phyloP scores from a whole-genome alignment of 2,797 vertebrate species.

The Zalophus californianus region DNA sequence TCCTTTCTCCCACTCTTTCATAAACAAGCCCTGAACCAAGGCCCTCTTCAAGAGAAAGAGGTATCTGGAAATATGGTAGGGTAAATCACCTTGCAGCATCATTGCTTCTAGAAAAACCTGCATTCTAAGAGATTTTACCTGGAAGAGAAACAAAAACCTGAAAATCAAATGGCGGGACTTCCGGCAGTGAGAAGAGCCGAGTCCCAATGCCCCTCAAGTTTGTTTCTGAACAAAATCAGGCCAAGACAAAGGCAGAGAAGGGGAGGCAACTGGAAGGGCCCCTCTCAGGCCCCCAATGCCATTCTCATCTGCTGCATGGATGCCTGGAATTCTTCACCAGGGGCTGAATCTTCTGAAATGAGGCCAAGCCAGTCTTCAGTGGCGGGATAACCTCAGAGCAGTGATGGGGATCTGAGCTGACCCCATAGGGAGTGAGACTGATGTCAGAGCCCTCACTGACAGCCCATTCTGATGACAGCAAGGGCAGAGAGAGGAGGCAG shows the following conservation, averaged over 20 bases:
- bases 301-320: neutral
- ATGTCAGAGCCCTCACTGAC: neutral
- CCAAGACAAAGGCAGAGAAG: neutral
- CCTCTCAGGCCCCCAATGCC: neutral
- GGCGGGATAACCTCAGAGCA: neutral
- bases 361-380: neutral
- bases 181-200: accelerated
- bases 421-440: neutral
- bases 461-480: neutral
- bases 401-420: neutral
- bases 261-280: neutral
- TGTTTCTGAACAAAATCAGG: neutral
- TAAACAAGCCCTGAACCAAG: neutral
- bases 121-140: neutral
- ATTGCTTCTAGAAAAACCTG: neutral
- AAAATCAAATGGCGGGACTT: neutral
- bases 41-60: neutral
- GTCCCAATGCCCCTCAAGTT: neutral
- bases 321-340: neutral
- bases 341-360: neutral
- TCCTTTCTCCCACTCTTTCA: neutral
- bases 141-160: neutral
- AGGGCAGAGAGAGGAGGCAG: neutral
- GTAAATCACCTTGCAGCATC: neutral
- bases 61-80: neutral